Base-by-base conservation (phyloP, 2,113 vertebrate species). In the Pygathrix nemaeus region DNA sequence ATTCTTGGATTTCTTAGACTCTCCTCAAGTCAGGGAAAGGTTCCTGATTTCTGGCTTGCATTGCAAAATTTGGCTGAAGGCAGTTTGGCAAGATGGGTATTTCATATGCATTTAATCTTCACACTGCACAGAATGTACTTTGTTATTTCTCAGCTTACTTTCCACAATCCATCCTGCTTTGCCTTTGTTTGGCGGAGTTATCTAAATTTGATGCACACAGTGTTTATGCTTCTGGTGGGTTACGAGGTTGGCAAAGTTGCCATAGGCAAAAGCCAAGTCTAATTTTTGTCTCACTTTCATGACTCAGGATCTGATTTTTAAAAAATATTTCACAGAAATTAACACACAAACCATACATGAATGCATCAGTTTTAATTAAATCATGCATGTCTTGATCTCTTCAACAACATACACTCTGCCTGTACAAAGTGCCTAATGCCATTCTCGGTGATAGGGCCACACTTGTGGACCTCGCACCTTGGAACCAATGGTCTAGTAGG, bases 41-140 rank as follows among this genome's bases (percentile, higher is more conserved):
- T 21, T 45, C 48, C 57, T 20, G 38, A 12, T 21, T 64, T 40
- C 27, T 32, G 70, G 48, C 17, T 17, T 12, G 8, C 21, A 2
- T 0, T 38, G 50, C 27, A 25, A 35, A 50, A 13, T 6, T 43
- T 2, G 43, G 17, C 0, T 66, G 40, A 21, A 17, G 73, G 50
- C 0, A 1, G 48, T 30, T 85, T 48, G 76, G 90, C 83, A 13
- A n/a, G 52, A 8, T 0, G 23, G 10, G 5, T 0, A 0, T 55
- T n/a, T 38, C 11, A 9, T 25, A 0, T 4, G 25, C 23, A 1
- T 35, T 2, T n/a, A 14, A 18, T 6, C 88, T 43, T 40, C 12
- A n/a, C 0, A 3, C 14, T 55, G 14, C 27, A 0, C 1, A 1
- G 48, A 30, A 35, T 0, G 0, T 1, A 9, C 1, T 48, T 48